phyloP scores from a whole-genome alignment of 2,888 invertebrate species.

The Ligdia adustata region DNA sequence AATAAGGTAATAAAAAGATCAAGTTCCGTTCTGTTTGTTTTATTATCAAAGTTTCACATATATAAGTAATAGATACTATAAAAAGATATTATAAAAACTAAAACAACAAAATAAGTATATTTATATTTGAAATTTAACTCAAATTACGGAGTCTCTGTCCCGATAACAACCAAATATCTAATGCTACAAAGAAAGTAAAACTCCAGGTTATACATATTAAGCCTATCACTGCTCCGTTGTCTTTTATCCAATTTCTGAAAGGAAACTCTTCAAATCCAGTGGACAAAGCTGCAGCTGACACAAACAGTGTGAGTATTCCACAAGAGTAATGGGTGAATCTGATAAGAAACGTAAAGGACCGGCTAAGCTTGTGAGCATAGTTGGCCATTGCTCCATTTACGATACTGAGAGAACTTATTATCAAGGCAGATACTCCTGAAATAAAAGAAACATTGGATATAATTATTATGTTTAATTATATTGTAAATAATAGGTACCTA shows the following conservation, averaged over 20 bases:
- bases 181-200: conserved; percentile 44
- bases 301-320: conserved; percentile 44
- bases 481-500: no score
- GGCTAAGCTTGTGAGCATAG: conserved; percentile 37
- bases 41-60: no score
- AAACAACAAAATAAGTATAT: background rate
- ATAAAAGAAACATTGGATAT: conserved; percentile 19
- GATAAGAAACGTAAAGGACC: conserved; percentile 30
- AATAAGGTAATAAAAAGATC: no score
- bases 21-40: no score
- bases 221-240: conserved; percentile 31
- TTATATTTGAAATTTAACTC: background rate
- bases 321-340: conserved; percentile 46
- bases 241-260: conserved; percentile 45
- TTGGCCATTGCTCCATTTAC: conserved; percentile 44
- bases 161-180: conserved; percentile 46
- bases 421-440: conserved; percentile 50
- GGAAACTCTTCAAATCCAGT: conserved; percentile 43
- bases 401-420: conserved; percentile 40
- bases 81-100: no score
- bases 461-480: no score
- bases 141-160: conserved; percentile 32
- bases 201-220: conserved; percentile 37
- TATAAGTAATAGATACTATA: no score
- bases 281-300: conserved; percentile 47